phyloP scores from a whole-genome alignment of 1,140 invertebrate species.

The Aporrectodea caliginosa region DNA sequence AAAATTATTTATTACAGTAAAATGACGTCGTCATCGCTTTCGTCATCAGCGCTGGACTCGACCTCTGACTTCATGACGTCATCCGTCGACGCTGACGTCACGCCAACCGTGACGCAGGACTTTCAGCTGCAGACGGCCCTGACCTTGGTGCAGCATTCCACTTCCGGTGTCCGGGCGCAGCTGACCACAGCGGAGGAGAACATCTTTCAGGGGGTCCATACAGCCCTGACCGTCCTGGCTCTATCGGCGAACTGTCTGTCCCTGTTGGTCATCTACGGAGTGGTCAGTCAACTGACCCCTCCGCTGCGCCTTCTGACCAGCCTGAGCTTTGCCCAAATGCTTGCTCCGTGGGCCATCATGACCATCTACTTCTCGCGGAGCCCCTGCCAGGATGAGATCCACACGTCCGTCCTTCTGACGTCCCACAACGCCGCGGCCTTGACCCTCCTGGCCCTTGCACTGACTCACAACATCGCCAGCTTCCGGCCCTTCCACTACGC shows the following conservation, averaged over 20 bases:
- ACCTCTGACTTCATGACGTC: background rate
- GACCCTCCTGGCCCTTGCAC: constrained; percentile 9
- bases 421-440: constrained; percentile 23
- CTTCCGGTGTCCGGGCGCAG: no score
- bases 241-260: constrained; percentile 17
- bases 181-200: background rate
- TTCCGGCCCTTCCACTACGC: constrained; percentile 30
- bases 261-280: constrained; percentile 28
- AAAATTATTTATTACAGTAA: no score
- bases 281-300: constrained; percentile 19
- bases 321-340: constrained; percentile 22
- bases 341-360: constrained; percentile 27
- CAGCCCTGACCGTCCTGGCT: background rate
- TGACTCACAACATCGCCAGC: constrained; percentile 20
- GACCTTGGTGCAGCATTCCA: no score
- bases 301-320: constrained; percentile 24
- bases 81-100: background rate
- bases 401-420: constrained; percentile 21
- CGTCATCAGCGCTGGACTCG: background rate
- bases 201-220: constrained; percentile 19
- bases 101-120: background rate
- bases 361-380: constrained; percentile 25
- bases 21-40: background rate
- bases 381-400: constrained; percentile 24
- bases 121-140: no score